Evolutionary conservation across 2,888 invertebrate genomes (phyloP).

Genomic region (Idaea dimidiata): DNA sequence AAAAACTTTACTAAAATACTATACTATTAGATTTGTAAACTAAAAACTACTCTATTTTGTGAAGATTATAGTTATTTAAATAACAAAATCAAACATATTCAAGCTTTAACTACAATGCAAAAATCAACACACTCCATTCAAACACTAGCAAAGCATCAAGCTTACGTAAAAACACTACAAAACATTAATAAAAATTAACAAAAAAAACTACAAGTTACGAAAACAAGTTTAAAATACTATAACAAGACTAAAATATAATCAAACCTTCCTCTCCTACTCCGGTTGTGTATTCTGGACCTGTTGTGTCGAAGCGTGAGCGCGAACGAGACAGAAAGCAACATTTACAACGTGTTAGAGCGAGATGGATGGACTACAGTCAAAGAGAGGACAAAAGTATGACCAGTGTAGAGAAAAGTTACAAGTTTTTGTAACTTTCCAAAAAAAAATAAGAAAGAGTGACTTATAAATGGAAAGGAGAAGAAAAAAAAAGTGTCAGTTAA

Average conservation of each 20-base stretch:
- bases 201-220: conserved; percentile 41
- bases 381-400: neutral
- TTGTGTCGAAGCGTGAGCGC: conserved; percentile 59
- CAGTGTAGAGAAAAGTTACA: neutral
- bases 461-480: too few species aligned
- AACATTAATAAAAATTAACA: conserved; percentile 30
- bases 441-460: neutral
- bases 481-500: too few species aligned
- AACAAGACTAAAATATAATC: conserved; percentile 45
- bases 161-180: conserved; percentile 18
- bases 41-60: too few species aligned
- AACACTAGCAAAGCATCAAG: conserved; percentile 10
- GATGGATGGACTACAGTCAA: conserved; percentile 47
- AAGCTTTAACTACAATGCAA: neutral
- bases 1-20: too few species aligned
- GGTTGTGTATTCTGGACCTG: conserved; percentile 75
- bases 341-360: conserved; percentile 77
- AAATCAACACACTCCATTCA: conserved; percentile 10
- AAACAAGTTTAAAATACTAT: conserved; percentile 31
- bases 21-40: too few species aligned
- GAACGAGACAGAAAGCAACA: conserved; percentile 78
- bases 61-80: neutral
- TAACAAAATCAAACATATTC: neutral
- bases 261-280: conserved; percentile 79
- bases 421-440: neutral